Percentiles rank a stretch among this genome's conserved stretches.
These are phyloP conservation scores for Papilio protenor DNA, from an alignment of 2,888 invertebrate species.

Conservation along the genomic window DNA sequence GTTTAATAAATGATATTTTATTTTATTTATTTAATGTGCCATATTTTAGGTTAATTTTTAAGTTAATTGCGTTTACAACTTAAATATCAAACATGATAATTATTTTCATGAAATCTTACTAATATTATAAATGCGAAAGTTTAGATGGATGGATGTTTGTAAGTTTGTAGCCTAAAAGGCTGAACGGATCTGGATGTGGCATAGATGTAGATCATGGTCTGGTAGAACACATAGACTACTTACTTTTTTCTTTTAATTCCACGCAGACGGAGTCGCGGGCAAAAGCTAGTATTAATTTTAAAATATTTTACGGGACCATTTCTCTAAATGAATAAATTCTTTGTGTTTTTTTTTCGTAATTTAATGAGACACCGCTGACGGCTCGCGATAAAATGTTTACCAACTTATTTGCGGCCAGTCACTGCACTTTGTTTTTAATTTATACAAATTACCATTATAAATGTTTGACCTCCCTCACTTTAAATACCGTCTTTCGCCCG, in stretches of 20 bases:
- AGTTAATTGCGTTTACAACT: background rate
- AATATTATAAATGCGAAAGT: too few species aligned
- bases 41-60: background rate
- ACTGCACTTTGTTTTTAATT: conserved; percentile 42
- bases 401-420: conserved; percentile 66
- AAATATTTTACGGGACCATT: conserved; percentile 3
- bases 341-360: conserved; percentile 68
- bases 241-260: too few species aligned
- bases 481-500: conserved; percentile 2
- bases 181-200: too few species aligned
- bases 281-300: background rate
- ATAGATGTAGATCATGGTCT: too few species aligned
- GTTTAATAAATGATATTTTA: too few species aligned
- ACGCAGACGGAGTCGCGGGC: too few species aligned
- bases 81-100: background rate
- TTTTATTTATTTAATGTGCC: too few species aligned
- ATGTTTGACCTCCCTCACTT: conserved; percentile 27
- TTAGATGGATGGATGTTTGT: too few species aligned
- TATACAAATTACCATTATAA: conserved; percentile 47
- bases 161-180: too few species aligned
- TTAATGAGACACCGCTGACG: conserved; percentile 66
- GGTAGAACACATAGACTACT: too few species aligned
- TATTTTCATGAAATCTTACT: background rate
- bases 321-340: conserved; percentile 51
- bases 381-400: conserved; percentile 73